Percentiles rank a stretch among this genome's conserved stretches.
These are phyloP conservation scores for Ateles fusciceps DNA, from an alignment of 2,797 vertebrate species.

Conservation along the genomic window DNA sequence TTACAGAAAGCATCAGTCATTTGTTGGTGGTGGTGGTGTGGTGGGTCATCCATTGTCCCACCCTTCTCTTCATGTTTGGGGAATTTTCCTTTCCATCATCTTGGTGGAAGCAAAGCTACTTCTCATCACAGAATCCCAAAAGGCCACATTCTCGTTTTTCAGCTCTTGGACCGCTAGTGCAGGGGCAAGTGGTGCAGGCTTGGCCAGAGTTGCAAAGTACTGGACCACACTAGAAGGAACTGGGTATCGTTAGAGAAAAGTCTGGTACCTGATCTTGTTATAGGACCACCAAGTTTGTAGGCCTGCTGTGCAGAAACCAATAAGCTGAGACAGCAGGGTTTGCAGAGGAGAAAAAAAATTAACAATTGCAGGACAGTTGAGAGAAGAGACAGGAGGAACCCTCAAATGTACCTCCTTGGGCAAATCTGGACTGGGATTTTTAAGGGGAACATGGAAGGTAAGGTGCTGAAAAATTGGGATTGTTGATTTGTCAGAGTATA, in stretches of 20 bases:
- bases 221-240: neutral
- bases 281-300: neutral
- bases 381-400: neutral
- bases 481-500: neutral
- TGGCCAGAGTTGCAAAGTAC: neutral
- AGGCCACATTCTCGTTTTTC: neutral
- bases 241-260: neutral
- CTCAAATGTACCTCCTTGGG: neutral
- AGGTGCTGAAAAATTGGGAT: neutral
- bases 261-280: neutral
- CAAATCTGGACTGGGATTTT: neutral
- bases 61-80: neutral
- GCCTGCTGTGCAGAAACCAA: neutral
- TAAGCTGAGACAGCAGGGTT: neutral
- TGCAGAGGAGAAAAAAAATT: neutral
- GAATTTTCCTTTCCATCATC: neutral
- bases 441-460: neutral
- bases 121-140: neutral
- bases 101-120: neutral
- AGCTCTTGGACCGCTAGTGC: rapidly evolving
- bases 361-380: neutral
- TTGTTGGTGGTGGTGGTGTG: too few species aligned
- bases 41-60: neutral
- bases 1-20: neutral
- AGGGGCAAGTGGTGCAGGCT: neutral